Percentiles rank a stretch among this genome's conserved stretches.
Conservation (phyloP, 2,113 vertebrate species). For the Abramis brama region DNA sequence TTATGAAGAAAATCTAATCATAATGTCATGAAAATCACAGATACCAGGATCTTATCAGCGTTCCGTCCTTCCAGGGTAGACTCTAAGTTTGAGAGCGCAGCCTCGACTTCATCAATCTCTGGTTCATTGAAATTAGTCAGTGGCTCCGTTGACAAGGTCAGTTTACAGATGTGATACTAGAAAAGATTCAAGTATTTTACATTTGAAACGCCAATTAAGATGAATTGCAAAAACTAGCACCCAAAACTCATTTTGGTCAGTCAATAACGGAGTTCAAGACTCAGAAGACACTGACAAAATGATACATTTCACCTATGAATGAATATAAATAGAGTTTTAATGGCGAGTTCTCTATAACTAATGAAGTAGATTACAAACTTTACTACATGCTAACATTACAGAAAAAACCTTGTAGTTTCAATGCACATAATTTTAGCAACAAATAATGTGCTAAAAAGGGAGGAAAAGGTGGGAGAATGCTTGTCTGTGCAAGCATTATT, state of each 20-base stretch:
- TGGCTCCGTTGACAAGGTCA: slow-evolving; percentile 80
- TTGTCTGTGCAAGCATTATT: background rate
- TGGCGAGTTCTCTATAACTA: background rate
- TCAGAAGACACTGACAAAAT: background rate
- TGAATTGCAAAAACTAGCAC: background rate
- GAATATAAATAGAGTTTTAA: background rate
- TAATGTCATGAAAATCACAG: slow-evolving; percentile 42
- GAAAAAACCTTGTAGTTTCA: background rate
- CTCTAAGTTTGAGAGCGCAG: slow-evolving; percentile 92
- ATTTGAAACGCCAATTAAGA: background rate
- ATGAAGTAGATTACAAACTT: background rate
- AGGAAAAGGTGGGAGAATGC: background rate
- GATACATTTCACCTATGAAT: background rate
- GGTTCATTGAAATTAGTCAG: slow-evolving; percentile 79
- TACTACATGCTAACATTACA: background rate
- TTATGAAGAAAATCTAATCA: background rate
- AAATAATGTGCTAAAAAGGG: background rate
- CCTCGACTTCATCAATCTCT: slow-evolving; percentile 94
- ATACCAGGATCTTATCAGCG: slow-evolving; percentile 85
- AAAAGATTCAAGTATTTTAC: slow-evolving; percentile 49
- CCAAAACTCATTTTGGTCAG: background rate
- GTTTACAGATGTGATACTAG: slow-evolving; percentile 94
- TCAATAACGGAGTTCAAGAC: background rate
- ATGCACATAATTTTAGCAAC: background rate
- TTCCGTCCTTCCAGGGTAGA: slow-evolving; percentile 89